These are phyloP conservation scores for Heloderma charlesbogerti DNA, from an alignment of 2,113 vertebrate genomes.

Conservation along the genomic window DNA sequence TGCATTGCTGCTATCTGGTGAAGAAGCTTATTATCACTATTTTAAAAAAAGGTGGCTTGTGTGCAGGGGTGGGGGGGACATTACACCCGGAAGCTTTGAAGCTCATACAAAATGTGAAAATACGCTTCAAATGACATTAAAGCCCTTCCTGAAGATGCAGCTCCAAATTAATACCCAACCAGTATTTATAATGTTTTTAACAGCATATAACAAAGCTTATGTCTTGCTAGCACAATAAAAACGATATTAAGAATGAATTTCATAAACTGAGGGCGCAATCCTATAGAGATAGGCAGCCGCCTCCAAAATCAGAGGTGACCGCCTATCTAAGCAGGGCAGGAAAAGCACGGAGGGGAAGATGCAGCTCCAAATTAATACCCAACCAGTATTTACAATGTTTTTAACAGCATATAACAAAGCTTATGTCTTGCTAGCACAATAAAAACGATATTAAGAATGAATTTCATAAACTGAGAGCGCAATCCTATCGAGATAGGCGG, in stretches of 20 bases:
- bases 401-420: neutral
- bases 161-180: neutral
- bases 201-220: neutral
- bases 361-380: neutral
- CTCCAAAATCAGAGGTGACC: no score
- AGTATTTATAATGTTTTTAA: conserved; percentile 3
- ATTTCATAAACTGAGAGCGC: conserved; percentile 41
- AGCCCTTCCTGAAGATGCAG: neutral
- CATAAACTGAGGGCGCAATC: conserved; percentile 33
- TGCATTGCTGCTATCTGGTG: neutral
- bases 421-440: neutral
- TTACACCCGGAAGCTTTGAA: neutral
- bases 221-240: neutral
- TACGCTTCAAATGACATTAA: neutral
- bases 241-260: neutral
- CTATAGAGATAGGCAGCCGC: no score
- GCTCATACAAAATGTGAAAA: conserved; percentile 13
- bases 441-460: neutral
- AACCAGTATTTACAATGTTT: neutral
- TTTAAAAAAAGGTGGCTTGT: neutral
- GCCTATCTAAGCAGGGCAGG: no score
- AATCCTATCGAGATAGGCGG: no score
- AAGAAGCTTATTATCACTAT: neutral
- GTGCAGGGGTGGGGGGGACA: no score
- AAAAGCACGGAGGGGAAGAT: no score